phyloP scores from a whole-genome alignment of 2,797 vertebrate genomes.

The Mus spretus region DNA sequence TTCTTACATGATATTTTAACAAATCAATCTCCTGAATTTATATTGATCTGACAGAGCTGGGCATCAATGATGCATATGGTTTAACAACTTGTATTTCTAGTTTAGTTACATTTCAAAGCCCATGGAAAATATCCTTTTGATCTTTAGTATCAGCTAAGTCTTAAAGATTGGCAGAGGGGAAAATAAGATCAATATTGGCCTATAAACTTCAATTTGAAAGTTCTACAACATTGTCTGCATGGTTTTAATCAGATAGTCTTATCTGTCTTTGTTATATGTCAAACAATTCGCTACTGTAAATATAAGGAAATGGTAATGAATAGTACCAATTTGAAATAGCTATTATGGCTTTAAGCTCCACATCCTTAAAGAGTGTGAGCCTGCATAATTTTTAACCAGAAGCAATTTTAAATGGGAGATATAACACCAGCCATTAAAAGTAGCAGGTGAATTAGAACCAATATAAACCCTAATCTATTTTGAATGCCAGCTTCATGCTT shows the following conservation, averaged over 20 bases:
- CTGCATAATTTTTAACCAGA: slow-evolving; percentile 89
- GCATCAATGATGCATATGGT: background rate
- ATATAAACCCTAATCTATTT: slow-evolving; percentile 56
- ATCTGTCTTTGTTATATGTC: slow-evolving; percentile 82
- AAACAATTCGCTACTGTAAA: slow-evolving; percentile 83
- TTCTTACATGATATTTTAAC: slow-evolving; percentile 40
- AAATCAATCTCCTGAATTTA: slow-evolving; percentile 19
- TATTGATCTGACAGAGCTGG: background rate
- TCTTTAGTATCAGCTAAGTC: slow-evolving; percentile 11
- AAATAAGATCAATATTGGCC: background rate
- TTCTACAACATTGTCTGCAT: background rate
- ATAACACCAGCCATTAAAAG: slow-evolving; percentile 53
- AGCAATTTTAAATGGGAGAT: slow-evolving; percentile 87
- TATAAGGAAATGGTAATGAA: slow-evolving; percentile 85
- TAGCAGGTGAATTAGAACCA: slow-evolving; percentile 7
- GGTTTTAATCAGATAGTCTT: slow-evolving; percentile 75
- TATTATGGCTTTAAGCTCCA: slow-evolving; percentile 78
- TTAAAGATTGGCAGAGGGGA: background rate
- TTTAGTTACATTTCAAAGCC: slow-evolving; percentile 53
- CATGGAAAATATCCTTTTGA: slow-evolving; percentile 25
- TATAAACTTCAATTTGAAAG: background rate
- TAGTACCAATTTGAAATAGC: slow-evolving; percentile 85
- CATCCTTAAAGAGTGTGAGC: slow-evolving; percentile 88
- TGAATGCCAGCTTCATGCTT: slow-evolving; percentile 52
- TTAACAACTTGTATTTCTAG: slow-evolving; percentile 29